Evolutionary conservation across 1,140 invertebrate genomes (phyloP).

Genomic region (Diabrotica undecimpunctata): DNA sequence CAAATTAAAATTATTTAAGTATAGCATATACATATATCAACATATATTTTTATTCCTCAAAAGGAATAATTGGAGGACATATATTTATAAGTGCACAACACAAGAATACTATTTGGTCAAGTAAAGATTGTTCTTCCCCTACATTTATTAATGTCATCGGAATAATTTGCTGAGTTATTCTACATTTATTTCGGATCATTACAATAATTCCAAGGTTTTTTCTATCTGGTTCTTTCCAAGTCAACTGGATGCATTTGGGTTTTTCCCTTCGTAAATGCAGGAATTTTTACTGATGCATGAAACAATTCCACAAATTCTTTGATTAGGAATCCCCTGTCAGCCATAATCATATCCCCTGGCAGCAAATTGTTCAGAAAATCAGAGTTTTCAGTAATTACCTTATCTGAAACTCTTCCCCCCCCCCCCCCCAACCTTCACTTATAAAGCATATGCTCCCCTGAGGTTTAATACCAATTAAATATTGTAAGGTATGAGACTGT

Average conservation of each 20-base stretch:
- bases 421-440: constrained; percentile 23
- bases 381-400: constrained; percentile 18
- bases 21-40: too few species aligned
- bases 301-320: constrained; percentile 10
- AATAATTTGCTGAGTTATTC: not conserved
- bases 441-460: constrained; percentile 24
- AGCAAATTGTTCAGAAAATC: constrained; percentile 17
- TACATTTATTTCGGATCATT: not conserved
- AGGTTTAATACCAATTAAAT: constrained; percentile 28
- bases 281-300: constrained; percentile 4
- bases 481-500: constrained; percentile 25
- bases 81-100: not conserved
- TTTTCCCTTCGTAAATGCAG: constrained; percentile 16
- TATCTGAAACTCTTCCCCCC: constrained; percentile 23
- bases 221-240: constrained; percentile 4
- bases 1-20: too few species aligned
- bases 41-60: too few species aligned
- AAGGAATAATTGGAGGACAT: not conserved
- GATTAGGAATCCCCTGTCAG: constrained; percentile 29
- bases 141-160: not conserved
- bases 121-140: not conserved
- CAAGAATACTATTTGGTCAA: not conserved
- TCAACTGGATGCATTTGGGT: constrained; percentile 15
- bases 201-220: not conserved
- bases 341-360: constrained; percentile 26